Base-by-base conservation (phyloP, 2,797 vertebrate species). In the Coranthus polyacanthus region DNA sequence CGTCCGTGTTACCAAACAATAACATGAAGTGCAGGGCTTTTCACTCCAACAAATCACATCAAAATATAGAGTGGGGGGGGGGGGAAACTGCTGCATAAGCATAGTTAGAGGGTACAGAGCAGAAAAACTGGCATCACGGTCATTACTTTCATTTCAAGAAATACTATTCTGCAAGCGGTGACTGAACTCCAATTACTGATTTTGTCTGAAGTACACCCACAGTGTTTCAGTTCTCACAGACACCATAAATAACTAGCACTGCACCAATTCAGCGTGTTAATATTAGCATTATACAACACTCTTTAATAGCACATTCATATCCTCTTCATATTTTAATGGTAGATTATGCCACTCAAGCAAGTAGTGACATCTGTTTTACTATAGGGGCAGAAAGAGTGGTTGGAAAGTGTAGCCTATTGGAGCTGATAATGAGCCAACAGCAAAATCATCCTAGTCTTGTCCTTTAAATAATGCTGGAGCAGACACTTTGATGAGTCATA, bases 401-500 rank as follows among this genome's bases (percentile, higher is more conserved):
- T 55, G 49, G 42, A 49, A 66, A 18, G 53, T 62, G 46, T 26
- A 22, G 60, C 49, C 60, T 42, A 46, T 21, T 38, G 50, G 55
- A 47, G 56, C 52, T 72, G 65, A 60, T 69, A 66, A 82, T 74
- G 54, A 80, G 79, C 73, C 83, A 76, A 66, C 64, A 60, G 65
- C 39, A 57, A 68, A 74, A 74, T 57, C 47, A 64, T 73, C 59
- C 51, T 20, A 1, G 41, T 58, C 18, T 41, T 58, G 51, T 83
- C 60, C 58, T 83, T 65, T 68, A 54, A 79, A 73, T 12, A 15
- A 71, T 71, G 75, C 73, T 71, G 53, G 59, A 79, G 63, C 51
- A 50, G 79, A 59, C 72, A 80, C 49, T 58, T 63, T 75, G 75
- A 81, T 77, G 75, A 84, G 67, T 82, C 83, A 77, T 41, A 49